Conservation (phyloP, 92 coral and sea anemone species). For the Actinernus sp. region DNA sequence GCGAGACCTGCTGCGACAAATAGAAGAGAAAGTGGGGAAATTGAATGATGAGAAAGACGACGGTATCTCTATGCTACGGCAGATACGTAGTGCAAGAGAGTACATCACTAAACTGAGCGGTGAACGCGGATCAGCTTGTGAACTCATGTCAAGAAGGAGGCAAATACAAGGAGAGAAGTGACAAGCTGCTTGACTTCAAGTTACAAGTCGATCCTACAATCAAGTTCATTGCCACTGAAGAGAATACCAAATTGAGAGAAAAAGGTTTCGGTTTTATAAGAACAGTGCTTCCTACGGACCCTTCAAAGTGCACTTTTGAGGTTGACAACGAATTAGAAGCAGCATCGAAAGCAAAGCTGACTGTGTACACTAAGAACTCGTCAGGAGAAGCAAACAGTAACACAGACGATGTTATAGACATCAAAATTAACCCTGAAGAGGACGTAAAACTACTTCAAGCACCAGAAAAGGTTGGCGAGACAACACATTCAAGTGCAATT, state of each 20-base stretch:
- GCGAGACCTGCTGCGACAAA: constrained; percentile 1
- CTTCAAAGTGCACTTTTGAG: background rate
- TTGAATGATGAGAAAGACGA: background rate
- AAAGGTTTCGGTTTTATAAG: constrained; percentile 4
- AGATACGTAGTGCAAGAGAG: background rate
- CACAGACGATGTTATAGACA: too few relatives aligned
- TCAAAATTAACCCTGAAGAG: too few relatives aligned
- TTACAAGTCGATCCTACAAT: background rate
- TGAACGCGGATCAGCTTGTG: background rate
- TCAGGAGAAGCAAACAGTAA: background rate
- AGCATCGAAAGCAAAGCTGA: background rate
- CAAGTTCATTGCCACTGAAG: constrained; percentile 2
- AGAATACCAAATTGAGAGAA: constrained; percentile 3
- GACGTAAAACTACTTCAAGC: too few relatives aligned
- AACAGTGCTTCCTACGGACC: background rate
- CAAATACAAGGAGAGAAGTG: too few relatives aligned
- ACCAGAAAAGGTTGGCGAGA: too few relatives aligned
- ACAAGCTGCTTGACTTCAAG: too few relatives aligned
- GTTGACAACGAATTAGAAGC: constrained; percentile 11
- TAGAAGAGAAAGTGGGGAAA: background rate
- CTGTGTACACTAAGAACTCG: background rate
- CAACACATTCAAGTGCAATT: constrained; percentile 9
- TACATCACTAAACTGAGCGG: background rate
- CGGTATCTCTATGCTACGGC: background rate
- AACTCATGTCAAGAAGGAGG: too few relatives aligned